Base-by-base conservation (phyloP, 2,888 invertebrate genomes). In the Lithophane leautieri region DNA sequence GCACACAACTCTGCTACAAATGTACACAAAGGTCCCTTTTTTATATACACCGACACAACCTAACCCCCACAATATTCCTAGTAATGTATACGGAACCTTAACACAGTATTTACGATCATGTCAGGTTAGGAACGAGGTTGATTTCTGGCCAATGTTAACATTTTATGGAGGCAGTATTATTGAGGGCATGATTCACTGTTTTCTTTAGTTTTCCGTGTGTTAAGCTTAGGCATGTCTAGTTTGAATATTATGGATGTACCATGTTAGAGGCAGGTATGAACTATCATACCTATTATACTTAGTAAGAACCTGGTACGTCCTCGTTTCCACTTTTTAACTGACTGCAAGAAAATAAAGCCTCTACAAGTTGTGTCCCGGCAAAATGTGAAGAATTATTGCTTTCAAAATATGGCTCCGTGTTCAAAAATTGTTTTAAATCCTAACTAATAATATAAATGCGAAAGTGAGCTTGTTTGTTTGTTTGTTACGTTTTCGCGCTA, bases 21-120 rank as follows among this genome's bases (percentile, higher is more conserved):
- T 50, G 11, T 40, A 60, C 14, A 60, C 16, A 42, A 74, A 19
- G 44, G 22, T 7, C 78, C 28, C 12, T 40, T 78, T 54, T 62
- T 50, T 11, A 54, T 28, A n/a, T 70, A n/a, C 63, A 61, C 47
- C 4, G 8, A 70, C 19, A 56, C 19, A 8, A 1, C 9, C 14
- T 50, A 61, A 70, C 61, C 40, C 42, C 47, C 70, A 25, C 19
- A 78, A 62, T 42, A 22, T 11, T 28, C 11, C 14, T 50, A 50
- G 40, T 1, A 62, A 70, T 54, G 40, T 50, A 50, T 72, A 42
- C 67, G 44, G 58, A 68, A 70, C 60, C 67, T 25, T 16, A 52
- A 50, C 42, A 44, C 40, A 50, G 47, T 22, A 73, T 82, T 83
- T 82, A 82, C 82, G 83, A 79, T 4, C 69, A 40, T 58, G 66